Conservation (phyloP, 2,797 vertebrate species). For the Brachyrhaphis roseni region DNA sequence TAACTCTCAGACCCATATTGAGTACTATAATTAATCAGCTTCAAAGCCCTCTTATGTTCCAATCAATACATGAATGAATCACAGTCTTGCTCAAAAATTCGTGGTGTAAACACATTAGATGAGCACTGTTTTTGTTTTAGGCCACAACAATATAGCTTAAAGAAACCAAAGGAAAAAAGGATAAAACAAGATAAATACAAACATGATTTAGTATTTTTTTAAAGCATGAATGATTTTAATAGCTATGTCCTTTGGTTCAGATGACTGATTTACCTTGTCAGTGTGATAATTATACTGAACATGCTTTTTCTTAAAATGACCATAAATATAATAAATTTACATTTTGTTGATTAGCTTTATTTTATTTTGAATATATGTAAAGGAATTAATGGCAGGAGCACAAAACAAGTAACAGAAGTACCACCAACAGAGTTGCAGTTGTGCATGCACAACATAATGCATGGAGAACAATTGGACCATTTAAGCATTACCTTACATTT, state of each 20-base stretch:
- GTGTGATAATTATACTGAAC: too few species aligned
- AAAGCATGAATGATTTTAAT: too few species aligned
- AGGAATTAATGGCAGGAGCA: background rate
- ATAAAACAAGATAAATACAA: background rate
- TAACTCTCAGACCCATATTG: slow-evolving; percentile 51
- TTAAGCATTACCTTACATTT: background rate
- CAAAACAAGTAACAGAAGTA: background rate
- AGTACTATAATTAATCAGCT: slow-evolving; percentile 59
- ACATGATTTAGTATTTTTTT: background rate
- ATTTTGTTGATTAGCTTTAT: background rate
- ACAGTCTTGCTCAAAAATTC: slow-evolving; percentile 41
- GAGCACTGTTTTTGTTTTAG: slow-evolving; percentile 1
- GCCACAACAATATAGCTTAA: background rate
- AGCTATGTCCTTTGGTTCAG: too few species aligned
- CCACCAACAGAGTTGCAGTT: background rate
- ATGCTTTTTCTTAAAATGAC: too few species aligned
- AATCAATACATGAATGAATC: slow-evolving; percentile 49
- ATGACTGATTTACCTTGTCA: too few species aligned
- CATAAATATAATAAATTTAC: background rate
- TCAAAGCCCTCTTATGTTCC: slow-evolving; percentile 41
- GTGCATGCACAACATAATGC: background rate
- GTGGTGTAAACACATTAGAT: slow-evolving; percentile 30
- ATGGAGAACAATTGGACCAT: background rate
- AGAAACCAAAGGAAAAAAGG: background rate
- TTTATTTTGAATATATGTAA: background rate